Percentiles rank a stretch among this genome's conserved stretches.
These are phyloP conservation scores for Helobdella robusta DNA, from an alignment of 2,888 invertebrate species.

Conservation along the genomic window DNA sequence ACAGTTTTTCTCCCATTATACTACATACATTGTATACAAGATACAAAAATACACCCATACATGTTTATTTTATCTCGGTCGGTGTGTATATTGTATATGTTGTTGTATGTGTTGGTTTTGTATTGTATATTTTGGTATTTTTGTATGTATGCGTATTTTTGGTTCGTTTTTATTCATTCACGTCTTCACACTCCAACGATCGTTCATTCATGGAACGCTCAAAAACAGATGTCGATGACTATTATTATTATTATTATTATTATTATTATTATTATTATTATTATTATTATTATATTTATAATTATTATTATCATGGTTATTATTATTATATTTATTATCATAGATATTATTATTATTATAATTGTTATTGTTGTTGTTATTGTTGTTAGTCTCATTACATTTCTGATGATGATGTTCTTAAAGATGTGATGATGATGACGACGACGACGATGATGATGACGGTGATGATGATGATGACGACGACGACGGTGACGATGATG, in stretches of 20 bases:
- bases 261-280: constrained; percentile 6
- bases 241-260: background rate
- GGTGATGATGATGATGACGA: constrained; percentile 24
- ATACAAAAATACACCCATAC: too few species aligned
- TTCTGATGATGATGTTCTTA: constrained; percentile 15
- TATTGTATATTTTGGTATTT: background rate
- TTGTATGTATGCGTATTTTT: background rate
- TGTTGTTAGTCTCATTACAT: background rate
- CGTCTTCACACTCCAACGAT: too few species aligned
- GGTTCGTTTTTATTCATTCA: background rate
- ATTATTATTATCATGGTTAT: constrained; percentile 7
- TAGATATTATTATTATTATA: background rate
- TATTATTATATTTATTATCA: background rate
- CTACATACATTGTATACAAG: too few species aligned
- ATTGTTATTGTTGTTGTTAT: background rate
- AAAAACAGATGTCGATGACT: background rate
- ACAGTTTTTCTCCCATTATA: too few species aligned
- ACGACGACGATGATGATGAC: constrained; percentile 24
- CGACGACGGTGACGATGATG: constrained; percentile 15
- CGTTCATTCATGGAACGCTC: too few species aligned
- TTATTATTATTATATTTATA: constrained; percentile 5
- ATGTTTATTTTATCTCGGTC: too few species aligned
- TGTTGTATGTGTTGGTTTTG: too few species aligned
- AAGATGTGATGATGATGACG: constrained; percentile 25
- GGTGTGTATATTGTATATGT: too few species aligned